A percentile compares a stretch with the other conserved stretches of the same genome.
These are phyloP conservation scores for Flexamia atlantica DNA, from an alignment of 2,888 invertebrate species.

Conservation along the genomic window DNA sequence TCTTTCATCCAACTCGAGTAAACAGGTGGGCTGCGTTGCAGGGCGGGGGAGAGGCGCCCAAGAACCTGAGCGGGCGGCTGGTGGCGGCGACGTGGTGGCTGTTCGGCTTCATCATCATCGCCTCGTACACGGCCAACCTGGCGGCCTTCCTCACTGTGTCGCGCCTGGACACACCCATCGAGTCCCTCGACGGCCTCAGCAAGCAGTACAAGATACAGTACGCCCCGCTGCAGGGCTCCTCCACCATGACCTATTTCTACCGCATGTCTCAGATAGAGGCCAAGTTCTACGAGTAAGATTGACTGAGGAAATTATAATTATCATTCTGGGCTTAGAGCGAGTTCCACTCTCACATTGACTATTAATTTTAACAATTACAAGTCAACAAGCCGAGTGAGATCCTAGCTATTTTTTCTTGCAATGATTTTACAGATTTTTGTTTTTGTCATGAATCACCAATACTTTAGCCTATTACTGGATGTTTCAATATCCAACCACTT, in stretches of 20 bases:
- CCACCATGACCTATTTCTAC: conserved; percentile 96
- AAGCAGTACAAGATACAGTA: conserved; percentile 98
- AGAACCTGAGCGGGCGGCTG: conserved; percentile 95
- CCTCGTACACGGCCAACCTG: conserved; percentile 98
- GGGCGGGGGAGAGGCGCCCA: conserved; percentile 97
- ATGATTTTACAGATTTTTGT: too few species aligned
- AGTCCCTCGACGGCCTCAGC: conserved; percentile 95
- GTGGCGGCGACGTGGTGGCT: conserved; percentile 99
- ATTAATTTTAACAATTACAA: too few species aligned
- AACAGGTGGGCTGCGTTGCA: conserved; percentile 73
- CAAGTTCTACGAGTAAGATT: conserved; percentile 92
- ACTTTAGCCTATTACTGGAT: too few species aligned
- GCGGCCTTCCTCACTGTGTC: conserved; percentile 98
- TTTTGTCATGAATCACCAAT: too few species aligned
- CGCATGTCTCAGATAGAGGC: conserved; percentile 97
- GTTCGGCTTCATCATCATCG: conserved; percentile 99
- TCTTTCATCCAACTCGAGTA: too few species aligned
- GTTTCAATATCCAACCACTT: too few species aligned
- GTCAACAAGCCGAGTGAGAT: too few species aligned
- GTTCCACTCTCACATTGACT: too few species aligned
- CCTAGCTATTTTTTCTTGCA: too few species aligned
- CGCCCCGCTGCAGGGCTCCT: conserved; percentile 92
- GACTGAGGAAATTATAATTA: too few species aligned
- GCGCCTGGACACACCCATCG: conserved; percentile 93
- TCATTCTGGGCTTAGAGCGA: too few species aligned